Percentiles rank a stretch among this genome's conserved stretches.
These are phyloP conservation scores for Lapara coniferarum DNA, from an alignment of 2,888 invertebrate species.

Conservation along the genomic window DNA sequence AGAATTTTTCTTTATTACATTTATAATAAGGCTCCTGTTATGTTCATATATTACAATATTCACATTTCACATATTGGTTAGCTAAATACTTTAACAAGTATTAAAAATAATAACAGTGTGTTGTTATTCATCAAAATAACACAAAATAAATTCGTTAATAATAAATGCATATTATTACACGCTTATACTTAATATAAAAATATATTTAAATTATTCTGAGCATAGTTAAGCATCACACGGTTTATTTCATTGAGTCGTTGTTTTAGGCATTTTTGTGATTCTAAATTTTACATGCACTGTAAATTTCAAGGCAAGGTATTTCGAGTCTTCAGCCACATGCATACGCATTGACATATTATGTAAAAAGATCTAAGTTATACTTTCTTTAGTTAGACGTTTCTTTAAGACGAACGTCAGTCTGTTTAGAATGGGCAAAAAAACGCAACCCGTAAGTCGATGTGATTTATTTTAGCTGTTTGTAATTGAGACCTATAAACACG, in stretches of 20 bases:
- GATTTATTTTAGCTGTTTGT: no score
- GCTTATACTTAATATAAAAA: constrained; percentile 32
- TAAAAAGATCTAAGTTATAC: no score
- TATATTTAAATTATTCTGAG: constrained; percentile 32
- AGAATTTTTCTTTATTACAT: constrained; percentile 51
- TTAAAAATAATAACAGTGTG: constrained; percentile 57
- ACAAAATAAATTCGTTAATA: constrained; percentile 80
- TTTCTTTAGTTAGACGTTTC: no score
- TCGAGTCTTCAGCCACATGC: no score
- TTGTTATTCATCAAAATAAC: constrained; percentile 52
- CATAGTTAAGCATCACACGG: constrained; percentile 29
- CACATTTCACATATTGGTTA: constrained; percentile 50
- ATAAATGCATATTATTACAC: constrained; percentile 72
- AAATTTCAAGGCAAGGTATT: no score
- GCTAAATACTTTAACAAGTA: constrained; percentile 48
- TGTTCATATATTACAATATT: constrained; percentile 50
- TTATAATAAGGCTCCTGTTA: constrained; percentile 58
- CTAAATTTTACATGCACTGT: no score
- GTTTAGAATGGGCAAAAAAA: no score
- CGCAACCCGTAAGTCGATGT: no score
- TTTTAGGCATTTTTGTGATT: background rate
- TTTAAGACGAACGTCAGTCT: no score
- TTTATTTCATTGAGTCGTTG: constrained; percentile 2
- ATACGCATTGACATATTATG: no score
- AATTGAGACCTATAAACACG: no score